phyloP scores from a whole-genome alignment of 2,888 invertebrate species.

The Boloria selene region DNA sequence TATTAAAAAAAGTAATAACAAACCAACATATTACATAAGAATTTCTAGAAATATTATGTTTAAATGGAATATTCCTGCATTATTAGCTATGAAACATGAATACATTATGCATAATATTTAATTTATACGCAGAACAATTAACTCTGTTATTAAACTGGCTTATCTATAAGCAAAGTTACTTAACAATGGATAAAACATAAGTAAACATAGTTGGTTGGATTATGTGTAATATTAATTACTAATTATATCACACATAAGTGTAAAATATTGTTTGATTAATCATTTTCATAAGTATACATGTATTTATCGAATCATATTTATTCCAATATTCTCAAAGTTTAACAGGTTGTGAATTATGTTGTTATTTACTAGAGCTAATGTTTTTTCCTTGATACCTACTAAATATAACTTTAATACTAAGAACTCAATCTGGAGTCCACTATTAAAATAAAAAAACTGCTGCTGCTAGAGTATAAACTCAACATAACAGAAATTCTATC shows the following conservation, averaged over 20 bases:
- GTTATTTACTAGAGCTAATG: too few relatives aligned
- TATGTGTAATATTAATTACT: background rate
- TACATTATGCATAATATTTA: constrained; percentile 3
- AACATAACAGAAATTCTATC: too few relatives aligned
- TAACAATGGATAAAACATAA: constrained; percentile 3
- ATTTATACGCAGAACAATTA: constrained; percentile 3
- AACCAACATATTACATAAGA: background rate
- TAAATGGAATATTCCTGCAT: background rate
- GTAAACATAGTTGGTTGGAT: background rate
- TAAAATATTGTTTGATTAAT: too few relatives aligned
- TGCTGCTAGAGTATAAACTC: too few relatives aligned
- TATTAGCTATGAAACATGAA: constrained; percentile 1
- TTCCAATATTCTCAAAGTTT: too few relatives aligned
- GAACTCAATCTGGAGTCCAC: too few relatives aligned
- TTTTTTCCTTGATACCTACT: too few relatives aligned
- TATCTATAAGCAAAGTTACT: background rate
- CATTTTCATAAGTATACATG: too few relatives aligned
- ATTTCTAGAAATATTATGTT: constrained; percentile 10
- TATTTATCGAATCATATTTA: too few relatives aligned
- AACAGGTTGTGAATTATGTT: too few relatives aligned
- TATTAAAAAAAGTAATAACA: background rate
- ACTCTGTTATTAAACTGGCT: constrained; percentile 7
- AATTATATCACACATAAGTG: background rate
- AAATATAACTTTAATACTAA: too few relatives aligned
- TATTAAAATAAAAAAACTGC: background rate